Evolutionary conservation across 1,140 invertebrate species (phyloP), one percentile per base, ranked within the genome.

Genomic region (Ostrea denselamellosa): DNA sequence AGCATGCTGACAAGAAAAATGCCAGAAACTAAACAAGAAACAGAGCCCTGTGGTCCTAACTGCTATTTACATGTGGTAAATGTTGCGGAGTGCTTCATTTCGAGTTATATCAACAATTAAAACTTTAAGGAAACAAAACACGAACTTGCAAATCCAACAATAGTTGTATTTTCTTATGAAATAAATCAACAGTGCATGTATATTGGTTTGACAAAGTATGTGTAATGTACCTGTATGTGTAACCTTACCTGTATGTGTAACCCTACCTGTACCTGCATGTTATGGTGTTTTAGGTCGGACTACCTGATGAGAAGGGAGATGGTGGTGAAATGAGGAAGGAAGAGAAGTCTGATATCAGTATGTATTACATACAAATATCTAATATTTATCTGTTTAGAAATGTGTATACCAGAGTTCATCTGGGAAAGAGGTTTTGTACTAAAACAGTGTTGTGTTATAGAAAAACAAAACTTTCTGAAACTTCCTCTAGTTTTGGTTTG

Each of bases 1-100:
- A 98, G 98, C 95, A 96, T 98, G 88, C 96, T 97, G 89, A 98
- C 98, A 93, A 96, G 98, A 58, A 98, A 98, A 94, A 97, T 97
- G 83, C 97, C 97, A 0, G 98, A 99, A 94, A 95, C 98, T 83
- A 98, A 98, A 94, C 96, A 97, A 0, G 97, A 98, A 92, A 95
- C 96, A 0, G 97, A 98, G 90, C 97, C 98, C 0, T 99, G 98
- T 95, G 97, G 98, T 44, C 92, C 96, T 34, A 96, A 97, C 90
- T 99, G 98, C 95, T 99, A 97, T 92, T 97, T 99, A 83, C 92
- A 93, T 90, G 89, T 92, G 85, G 93, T 93, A 88, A 62, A 44
- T 44, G 34, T 62, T 62, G 14, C 19, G 17, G 19, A 62, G 5
- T 17, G 17, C 56, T 62, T 62, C n/a, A 62, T 62, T 7, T 19